Base-by-base conservation (phyloP, 2,888 invertebrate species). In the Lumbricus terrestris region DNA sequence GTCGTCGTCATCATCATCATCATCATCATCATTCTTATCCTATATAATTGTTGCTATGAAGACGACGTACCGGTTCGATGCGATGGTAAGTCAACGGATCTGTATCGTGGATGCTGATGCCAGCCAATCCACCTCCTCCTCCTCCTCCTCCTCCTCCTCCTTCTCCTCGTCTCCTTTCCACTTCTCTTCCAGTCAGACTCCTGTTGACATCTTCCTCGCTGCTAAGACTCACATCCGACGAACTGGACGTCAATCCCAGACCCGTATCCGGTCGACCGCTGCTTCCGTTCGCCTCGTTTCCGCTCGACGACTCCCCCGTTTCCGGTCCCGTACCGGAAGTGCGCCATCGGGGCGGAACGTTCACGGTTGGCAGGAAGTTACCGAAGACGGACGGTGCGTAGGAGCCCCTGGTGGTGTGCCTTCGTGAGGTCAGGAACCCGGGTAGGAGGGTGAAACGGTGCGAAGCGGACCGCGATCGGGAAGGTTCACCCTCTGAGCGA, bases 281-380 rank as follows among this genome's bases (percentile, higher is more conserved):
- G 35, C 35, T 85, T 23, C 23, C 35, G 35, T 34, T 85, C 34
- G 20, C 20, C 18, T 34, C 85, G 23, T 34, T 20, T 34, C 37
- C 85, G n/a, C 0, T 34, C 35, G 15, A n/a, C 82, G 33, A 8
- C 34, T 34, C 83, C 83, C 34, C 83, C 16, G 20, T 23, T 6
- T 85, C 85, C 85, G 85, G 85, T 85, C 29, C 85, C 85, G 85
- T 85, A 11, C 34, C 20, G 37, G 85, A 85, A 34, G 85, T 85
- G 20, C 33, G 34, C 85, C 85, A 85, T 18, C 18, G 85, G 18
- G 23, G 16, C 85, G 85, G 85, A 23, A 85, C 85, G 35, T 35
- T 34, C 1, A 85, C 37, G 85, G 35, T 85, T 1, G 85, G 37
- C 34, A 85, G 85, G 37, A 85, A 37, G 35, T 85, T 18, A 11